Evolutionary conservation across 2,797 vertebrate species (phyloP).

Genomic region (Aldrovandia affinis): DNA sequence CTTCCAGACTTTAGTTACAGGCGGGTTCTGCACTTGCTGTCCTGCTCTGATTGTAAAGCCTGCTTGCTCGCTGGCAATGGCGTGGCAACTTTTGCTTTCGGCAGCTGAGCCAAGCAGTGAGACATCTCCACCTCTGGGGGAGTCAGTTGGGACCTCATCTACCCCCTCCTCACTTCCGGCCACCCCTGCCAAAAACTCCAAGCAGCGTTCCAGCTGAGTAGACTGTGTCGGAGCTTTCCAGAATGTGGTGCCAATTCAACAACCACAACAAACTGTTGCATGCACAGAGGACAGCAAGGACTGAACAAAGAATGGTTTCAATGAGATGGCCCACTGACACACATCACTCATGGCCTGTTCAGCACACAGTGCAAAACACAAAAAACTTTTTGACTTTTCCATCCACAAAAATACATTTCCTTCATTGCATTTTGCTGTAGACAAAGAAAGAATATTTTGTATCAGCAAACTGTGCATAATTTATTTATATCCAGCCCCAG

Average conservation of each 20-base stretch:
- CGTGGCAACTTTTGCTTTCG: constrained; percentile 39
- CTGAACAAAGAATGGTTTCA: neutral
- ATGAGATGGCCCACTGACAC: neutral
- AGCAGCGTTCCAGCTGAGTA: constrained; percentile 31
- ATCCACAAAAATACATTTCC: neutral
- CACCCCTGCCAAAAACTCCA: neutral
- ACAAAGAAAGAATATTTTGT: constrained; percentile 24
- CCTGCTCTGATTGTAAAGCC: constrained; percentile 1
- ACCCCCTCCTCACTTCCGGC: constrained; percentile 15
- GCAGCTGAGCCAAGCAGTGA: constrained; percentile 27
- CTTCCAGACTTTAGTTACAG: neutral
- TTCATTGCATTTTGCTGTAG: constrained; percentile 28
- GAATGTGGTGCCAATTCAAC: neutral
- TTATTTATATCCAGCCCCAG: neutral
- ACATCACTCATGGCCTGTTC: neutral
- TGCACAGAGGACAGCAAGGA: neutral
- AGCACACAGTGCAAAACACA: neutral
- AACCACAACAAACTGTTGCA: neutral
- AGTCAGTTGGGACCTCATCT: constrained; percentile 34
- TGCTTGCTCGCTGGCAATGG: constrained; percentile 15
- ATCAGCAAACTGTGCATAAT: neutral
- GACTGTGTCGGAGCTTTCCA: neutral
- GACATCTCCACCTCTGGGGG: constrained; percentile 24
- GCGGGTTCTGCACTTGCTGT: neutral
- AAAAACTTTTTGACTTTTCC: neutral